Percentiles rank a stretch among this genome's conserved stretches.
Evolutionary conservation across 2,797 vertebrate species (phyloP).

Genomic region (Molossus molossus): DNA sequence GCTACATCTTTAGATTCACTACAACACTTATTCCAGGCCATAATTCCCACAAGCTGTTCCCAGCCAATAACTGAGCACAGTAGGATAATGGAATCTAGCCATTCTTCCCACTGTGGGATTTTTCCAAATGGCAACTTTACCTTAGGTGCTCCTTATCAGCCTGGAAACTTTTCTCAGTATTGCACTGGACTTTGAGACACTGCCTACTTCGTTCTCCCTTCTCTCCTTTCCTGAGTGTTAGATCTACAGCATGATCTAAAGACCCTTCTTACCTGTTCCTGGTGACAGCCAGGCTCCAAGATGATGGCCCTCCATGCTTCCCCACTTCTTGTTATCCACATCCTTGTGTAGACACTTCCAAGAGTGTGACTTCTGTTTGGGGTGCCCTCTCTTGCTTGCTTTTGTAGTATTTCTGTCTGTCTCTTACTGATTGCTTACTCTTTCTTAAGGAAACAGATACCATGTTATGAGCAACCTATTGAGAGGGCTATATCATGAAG

Average conservation of each 20-base stretch:
- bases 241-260: background rate
- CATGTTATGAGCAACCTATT: background rate
- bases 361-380: background rate
- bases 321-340: background rate
- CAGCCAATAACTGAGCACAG: background rate
- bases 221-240: background rate
- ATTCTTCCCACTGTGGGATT: background rate
- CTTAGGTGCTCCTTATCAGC: background rate
- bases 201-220: background rate
- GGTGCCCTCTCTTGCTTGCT: background rate
- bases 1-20: background rate
- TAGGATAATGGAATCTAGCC: background rate
- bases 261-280: background rate
- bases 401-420: background rate
- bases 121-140: background rate
- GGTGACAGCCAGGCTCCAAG: too few species aligned
- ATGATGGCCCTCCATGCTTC: too few species aligned
- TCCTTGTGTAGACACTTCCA: background rate
- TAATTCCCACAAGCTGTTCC: too few species aligned
- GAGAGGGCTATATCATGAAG: background rate
- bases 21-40: background rate
- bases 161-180: background rate
- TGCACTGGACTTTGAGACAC: background rate
- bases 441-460: background rate
- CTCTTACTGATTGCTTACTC: background rate